Evolutionary conservation across 2,888 invertebrate genomes (phyloP).

Genomic region (Thymelicus sylvestris): DNA sequence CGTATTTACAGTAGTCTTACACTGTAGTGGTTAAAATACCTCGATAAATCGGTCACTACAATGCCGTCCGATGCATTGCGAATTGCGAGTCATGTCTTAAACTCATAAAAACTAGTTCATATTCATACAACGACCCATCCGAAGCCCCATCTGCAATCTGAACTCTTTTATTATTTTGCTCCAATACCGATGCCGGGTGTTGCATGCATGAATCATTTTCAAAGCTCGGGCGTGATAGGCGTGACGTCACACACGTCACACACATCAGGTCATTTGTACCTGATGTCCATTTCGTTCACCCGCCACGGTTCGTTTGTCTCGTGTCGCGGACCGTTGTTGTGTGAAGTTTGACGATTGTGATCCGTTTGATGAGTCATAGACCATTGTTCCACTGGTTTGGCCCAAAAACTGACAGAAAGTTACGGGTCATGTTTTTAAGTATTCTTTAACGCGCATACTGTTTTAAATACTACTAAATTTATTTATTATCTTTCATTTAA

Average conservation of each 20-base stretch:
- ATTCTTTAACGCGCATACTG: too few species aligned
- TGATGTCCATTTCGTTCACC: slow-evolving; percentile 23
- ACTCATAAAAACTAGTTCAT: not conserved
- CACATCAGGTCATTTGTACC: slow-evolving; percentile 21
- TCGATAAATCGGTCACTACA: too few species aligned
- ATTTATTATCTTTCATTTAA: too few species aligned
- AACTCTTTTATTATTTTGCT: not conserved
- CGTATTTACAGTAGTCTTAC: too few species aligned
- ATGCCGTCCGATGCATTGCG: too few species aligned
- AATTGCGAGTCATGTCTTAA: too few species aligned
- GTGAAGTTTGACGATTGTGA: slow-evolving; percentile 10
- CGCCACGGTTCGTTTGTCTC: slow-evolving; percentile 26
- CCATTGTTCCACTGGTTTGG: not conserved
- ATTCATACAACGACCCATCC: not conserved
- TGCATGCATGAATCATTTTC: slow-evolving; percentile 9
- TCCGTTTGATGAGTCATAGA: not conserved
- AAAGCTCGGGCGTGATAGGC: not conserved
- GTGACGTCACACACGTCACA: slow-evolving; percentile 3
- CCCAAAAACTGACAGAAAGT: too few species aligned
- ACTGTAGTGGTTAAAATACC: too few species aligned
- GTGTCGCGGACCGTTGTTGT: slow-evolving; percentile 4
- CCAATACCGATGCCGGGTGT: not conserved
- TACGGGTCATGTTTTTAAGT: too few species aligned
- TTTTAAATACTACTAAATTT: too few species aligned
- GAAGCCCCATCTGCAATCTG: not conserved